Evolutionary conservation across 2,888 invertebrate species (phyloP).

Genomic region (Volucella inflata): DNA sequence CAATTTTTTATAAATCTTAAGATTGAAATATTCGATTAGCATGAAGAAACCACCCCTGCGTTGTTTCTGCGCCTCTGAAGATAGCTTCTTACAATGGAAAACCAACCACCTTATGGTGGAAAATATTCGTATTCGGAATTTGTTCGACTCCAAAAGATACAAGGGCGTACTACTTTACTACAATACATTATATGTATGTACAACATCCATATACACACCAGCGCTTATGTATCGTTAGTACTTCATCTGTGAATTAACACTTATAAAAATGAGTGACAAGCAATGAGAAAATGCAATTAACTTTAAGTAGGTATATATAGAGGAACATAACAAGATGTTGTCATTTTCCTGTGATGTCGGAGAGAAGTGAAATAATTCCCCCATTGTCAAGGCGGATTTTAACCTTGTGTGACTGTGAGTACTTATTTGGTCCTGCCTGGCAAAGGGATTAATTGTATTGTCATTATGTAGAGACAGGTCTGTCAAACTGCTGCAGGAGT

Average conservation of each 20-base stretch:
- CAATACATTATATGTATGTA: background rate
- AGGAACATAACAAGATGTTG: conserved; percentile 73
- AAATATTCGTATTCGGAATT: conserved; percentile 29
- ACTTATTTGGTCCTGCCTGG: conserved; percentile 51
- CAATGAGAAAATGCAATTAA: conserved; percentile 75
- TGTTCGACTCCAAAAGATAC: conserved; percentile 39
- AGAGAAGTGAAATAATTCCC: conserved; percentile 61
- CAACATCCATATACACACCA: conserved; percentile 19
- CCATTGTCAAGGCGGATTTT: conserved; percentile 62
- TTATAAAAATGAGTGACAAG: conserved; percentile 76
- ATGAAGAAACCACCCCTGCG: conserved; percentile 52
- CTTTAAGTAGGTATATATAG: conserved; percentile 70
- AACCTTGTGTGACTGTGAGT: conserved; percentile 49
- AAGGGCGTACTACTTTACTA: background rate
- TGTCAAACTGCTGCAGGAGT: conserved; percentile 11
- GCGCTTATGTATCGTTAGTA: conserved; percentile 38
- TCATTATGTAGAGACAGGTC: conserved; percentile 52
- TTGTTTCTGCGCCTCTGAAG: too few species aligned
- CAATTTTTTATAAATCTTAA: conserved; percentile 11
- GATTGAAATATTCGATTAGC: conserved; percentile 57
- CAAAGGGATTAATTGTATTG: conserved; percentile 72
- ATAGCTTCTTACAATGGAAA: too few species aligned
- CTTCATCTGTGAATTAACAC: conserved; percentile 73
- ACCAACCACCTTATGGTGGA: conserved; percentile 58
- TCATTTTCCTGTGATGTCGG: conserved; percentile 63